phyloP scores from a whole-genome alignment of 2,113 vertebrate genomes.

The Erythrocercus mccallii region DNA sequence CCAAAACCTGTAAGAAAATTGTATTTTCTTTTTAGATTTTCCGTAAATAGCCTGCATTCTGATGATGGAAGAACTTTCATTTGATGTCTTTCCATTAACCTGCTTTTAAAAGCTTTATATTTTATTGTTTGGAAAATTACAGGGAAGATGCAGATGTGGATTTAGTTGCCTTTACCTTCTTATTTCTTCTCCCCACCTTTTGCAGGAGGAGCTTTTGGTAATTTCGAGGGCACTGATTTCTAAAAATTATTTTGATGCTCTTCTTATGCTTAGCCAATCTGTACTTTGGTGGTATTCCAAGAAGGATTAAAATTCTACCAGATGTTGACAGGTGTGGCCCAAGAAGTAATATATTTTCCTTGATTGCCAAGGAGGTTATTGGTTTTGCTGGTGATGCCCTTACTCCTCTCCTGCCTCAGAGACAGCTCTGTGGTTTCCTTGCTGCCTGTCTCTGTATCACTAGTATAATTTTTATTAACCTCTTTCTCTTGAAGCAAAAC shows the following conservation, averaged over 20 bases:
- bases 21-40: neutral
- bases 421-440: neutral
- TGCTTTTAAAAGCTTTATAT: neutral
- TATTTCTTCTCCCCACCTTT: neutral
- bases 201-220: neutral
- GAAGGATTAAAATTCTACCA: neutral
- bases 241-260: neutral
- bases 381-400: neutral
- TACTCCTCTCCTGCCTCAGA: accelerated
- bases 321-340: neutral
- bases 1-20: neutral
- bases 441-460: neutral
- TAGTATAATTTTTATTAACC: neutral
- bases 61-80: neutral
- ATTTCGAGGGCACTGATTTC: neutral
- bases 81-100: neutral
- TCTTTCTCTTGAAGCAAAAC: neutral
- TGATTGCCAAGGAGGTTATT: neutral
- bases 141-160: neutral
- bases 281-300: neutral
- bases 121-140: neutral
- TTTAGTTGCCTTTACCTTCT: neutral
- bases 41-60: neutral
- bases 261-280: neutral
- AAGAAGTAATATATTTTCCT: neutral